A percentile compares a stretch with the other conserved stretches of the same genome.
phyloP scores from a whole-genome alignment of 2,888 invertebrate genomes.

The Hirtodrosophila confusa region DNA sequence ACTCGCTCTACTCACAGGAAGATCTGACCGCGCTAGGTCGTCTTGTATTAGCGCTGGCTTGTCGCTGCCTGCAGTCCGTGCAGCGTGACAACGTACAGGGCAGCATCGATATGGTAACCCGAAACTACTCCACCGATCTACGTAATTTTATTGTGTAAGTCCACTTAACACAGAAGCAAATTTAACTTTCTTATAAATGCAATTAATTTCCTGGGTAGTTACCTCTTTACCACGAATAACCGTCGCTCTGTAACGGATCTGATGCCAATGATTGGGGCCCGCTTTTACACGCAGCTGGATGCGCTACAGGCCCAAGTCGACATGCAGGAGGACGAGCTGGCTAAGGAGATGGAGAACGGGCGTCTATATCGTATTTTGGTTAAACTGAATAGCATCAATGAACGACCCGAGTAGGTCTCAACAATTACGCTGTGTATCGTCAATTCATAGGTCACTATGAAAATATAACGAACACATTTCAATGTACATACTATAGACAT shows the following conservation, averaged over 20 bases:
- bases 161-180: too few relatives aligned
- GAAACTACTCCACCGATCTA: constrained; percentile 96
- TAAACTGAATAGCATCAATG: constrained; percentile 97
- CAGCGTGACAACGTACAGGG: constrained; percentile 94
- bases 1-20: constrained; percentile 85
- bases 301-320: constrained; percentile 94
- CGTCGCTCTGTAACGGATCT: constrained; percentile 95
- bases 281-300: constrained; percentile 98
- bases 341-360: constrained; percentile 97
- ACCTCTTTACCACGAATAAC: constrained; percentile 88
- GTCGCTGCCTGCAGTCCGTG: constrained; percentile 94
- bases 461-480: too few relatives aligned
- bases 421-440: too few relatives aligned
- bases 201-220: constrained; percentile 85
- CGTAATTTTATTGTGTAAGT: constrained; percentile 95
- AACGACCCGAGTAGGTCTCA: constrained; percentile 93
- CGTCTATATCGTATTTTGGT: constrained; percentile 94
- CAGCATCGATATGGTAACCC: constrained; percentile 94
- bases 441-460: too few relatives aligned
- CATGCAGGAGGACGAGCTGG: constrained; percentile 94
- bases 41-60: constrained; percentile 95
- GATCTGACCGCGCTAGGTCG: constrained; percentile 96
- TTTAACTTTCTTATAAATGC: too few relatives aligned
- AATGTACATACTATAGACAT: too few relatives aligned
- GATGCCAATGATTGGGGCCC: constrained; percentile 99